Conservation (phyloP, 2,797 vertebrate species). For the Helicolenus hilgendorfi region DNA sequence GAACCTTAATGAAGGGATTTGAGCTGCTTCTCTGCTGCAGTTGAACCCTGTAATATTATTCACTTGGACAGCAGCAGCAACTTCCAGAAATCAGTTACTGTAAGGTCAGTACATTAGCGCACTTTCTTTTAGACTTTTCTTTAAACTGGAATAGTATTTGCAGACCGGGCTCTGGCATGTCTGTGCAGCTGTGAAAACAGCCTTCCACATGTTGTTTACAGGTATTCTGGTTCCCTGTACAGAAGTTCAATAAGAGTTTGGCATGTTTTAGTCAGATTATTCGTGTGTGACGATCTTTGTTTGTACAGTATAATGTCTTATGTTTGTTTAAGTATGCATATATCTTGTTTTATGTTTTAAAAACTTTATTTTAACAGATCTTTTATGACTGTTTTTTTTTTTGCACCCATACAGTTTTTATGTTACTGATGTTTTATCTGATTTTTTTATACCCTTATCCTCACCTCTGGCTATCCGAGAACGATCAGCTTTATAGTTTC, state of each 20-base stretch:
- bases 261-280: not conserved
- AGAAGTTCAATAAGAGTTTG: not conserved
- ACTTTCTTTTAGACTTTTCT: not conserved
- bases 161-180: not conserved
- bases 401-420: not conserved
- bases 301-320: not conserved
- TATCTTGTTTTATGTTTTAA: not conserved
- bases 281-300: not conserved
- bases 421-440: not conserved
- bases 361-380: not conserved
- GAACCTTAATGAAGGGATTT: constrained; percentile 67
- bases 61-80: constrained; percentile 35
- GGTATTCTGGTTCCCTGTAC: not conserved
- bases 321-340: not conserved
- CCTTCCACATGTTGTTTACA: not conserved
- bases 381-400: not conserved
- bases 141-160: not conserved
- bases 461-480: too few relatives aligned
- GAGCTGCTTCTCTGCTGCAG: constrained; percentile 37
- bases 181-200: constrained; percentile 66
- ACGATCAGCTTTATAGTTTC: too few relatives aligned
- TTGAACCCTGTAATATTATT: constrained; percentile 1
- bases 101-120: constrained; percentile 57
- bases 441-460: not conserved
- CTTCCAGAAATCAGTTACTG: not conserved